A percentile compares a stretch with the other conserved stretches of the same genome.
phyloP scores from a whole-genome alignment of 2,797 vertebrate species.

The Podarcis lilfordi region DNA sequence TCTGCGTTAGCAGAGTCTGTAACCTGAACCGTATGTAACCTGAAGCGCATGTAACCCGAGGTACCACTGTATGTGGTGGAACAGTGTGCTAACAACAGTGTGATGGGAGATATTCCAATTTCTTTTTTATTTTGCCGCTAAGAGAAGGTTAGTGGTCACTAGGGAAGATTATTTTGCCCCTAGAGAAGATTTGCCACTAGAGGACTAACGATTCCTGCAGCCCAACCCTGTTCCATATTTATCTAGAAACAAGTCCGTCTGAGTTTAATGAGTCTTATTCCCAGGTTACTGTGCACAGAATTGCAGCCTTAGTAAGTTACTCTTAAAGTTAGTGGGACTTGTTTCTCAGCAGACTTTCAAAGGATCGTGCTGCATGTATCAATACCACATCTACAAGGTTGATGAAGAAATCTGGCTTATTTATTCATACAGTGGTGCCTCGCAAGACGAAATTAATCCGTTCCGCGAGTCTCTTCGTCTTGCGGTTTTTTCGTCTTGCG shows the following conservation, averaged over 20 bases:
- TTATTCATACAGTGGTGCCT: neutral
- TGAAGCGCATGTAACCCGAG: too few species aligned
- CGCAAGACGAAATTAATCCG: too few species aligned
- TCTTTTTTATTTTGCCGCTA: neutral
- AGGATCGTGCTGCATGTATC: neutral
- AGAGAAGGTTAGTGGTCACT: neutral
- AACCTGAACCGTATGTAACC: too few species aligned
- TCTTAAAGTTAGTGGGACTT: neutral
- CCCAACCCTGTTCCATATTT: neutral
- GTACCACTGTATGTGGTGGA: neutral
- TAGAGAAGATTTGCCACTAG: neutral
- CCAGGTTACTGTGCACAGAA: neutral
- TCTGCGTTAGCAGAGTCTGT: too few species aligned
- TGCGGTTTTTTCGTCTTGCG: too few species aligned
- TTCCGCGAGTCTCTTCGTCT: too few species aligned
- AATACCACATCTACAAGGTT: neutral
- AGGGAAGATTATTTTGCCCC: neutral
- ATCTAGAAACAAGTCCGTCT: neutral
- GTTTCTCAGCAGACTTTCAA: neutral
- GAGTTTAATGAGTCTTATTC: neutral
- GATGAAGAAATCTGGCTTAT: slow-evolving; percentile 15
- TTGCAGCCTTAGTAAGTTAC: neutral
- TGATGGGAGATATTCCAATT: neutral
- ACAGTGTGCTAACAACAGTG: neutral
- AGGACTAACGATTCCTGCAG: neutral